These are phyloP conservation scores for Podarcis raffonei DNA, from an alignment of 2,113 vertebrate genomes.

Conservation along the genomic window DNA sequence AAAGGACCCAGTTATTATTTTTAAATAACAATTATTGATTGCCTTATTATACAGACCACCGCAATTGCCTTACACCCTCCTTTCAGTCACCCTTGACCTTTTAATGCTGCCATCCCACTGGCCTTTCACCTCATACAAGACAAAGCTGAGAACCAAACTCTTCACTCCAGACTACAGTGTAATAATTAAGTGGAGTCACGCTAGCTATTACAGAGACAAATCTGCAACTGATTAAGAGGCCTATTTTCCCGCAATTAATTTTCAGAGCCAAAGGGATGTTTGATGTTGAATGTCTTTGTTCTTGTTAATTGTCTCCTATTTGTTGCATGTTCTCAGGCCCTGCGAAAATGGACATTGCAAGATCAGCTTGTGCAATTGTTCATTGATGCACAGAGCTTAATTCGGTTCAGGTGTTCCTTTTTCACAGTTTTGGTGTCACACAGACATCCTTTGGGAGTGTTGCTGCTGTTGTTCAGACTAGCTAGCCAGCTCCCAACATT, in stretches of 20 bases:
- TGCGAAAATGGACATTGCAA: conserved; percentile 32
- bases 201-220: conserved; percentile 33
- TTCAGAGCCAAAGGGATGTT: conserved; percentile 66
- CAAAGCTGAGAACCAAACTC: conserved; percentile 46
- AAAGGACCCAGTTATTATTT: conserved; percentile 17
- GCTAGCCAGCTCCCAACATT: neutral
- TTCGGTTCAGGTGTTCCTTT: accelerated
- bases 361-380: neutral
- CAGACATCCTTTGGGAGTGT: conserved; percentile 4
- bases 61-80: conserved; percentile 28
- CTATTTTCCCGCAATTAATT: conserved; percentile 67
- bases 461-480: neutral
- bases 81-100: conserved; percentile 46
- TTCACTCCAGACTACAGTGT: conserved; percentile 23
- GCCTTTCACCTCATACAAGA: conserved; percentile 14
- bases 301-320: conserved; percentile 49
- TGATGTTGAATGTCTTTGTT: conserved; percentile 61
- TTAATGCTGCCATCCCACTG: conserved; percentile 27
- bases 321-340: conserved; percentile 41
- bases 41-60: conserved; percentile 4
- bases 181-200: conserved; percentile 33
- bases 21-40: conserved; percentile 18
- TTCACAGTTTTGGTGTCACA: neutral
- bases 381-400: neutral
- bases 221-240: conserved; percentile 62